These are phyloP conservation scores for Smutsia gigantea DNA, from an alignment of 2,797 vertebrate species.

Conservation along the genomic window DNA sequence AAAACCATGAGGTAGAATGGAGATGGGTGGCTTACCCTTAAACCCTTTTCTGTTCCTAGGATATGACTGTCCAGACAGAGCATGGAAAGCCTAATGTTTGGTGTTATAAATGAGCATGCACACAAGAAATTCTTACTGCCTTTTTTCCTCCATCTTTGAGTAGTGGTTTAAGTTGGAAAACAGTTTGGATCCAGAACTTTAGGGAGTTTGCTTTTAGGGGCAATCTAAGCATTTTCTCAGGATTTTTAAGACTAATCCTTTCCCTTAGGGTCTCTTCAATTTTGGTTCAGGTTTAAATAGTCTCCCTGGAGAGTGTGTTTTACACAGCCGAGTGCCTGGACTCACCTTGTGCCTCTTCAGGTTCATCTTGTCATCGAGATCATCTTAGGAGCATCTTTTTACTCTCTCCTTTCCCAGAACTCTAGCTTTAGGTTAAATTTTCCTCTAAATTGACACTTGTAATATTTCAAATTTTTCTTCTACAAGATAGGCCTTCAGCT, in stretches of 20 bases:
- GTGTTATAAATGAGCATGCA: not conserved
- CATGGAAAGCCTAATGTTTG: not conserved
- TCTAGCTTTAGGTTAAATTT: not conserved
- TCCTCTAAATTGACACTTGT: not conserved
- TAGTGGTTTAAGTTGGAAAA: not conserved
- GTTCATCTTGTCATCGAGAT: not conserved
- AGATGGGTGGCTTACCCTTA: not conserved
- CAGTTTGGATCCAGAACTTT: not conserved
- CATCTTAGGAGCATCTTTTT: not conserved
- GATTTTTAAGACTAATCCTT: not conserved
- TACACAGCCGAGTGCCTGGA: not conserved
- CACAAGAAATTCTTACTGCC: not conserved
- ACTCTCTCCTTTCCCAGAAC: not conserved
- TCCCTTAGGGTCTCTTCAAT: not conserved
- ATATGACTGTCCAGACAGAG: not conserved
- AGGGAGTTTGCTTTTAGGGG: not conserved
- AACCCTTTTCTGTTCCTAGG: not conserved
- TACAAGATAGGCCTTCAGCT: not conserved
- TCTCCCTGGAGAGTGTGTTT: not conserved
- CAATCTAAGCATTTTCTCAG: not conserved
- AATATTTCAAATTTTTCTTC: not conserved
- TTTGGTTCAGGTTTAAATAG: not conserved
- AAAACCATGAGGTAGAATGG: not conserved
- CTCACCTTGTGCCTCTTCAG: not conserved
- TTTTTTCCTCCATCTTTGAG: not conserved